Conservation (phyloP, 2,797 vertebrate genomes). For the Syngnathus rostellatus region DNA sequence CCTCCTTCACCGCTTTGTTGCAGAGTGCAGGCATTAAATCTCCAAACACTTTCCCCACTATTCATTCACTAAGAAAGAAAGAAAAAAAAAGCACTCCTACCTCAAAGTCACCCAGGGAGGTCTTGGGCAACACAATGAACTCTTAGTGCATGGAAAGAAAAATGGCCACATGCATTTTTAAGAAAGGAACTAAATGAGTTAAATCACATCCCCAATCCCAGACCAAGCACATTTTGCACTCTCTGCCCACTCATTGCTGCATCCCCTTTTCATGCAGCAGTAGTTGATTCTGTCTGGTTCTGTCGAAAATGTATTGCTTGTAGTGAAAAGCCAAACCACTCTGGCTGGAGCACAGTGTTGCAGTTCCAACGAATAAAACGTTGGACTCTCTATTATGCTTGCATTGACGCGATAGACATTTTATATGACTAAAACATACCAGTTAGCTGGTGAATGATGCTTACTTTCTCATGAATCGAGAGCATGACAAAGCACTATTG, state of each 20-base stretch:
- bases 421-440: conserved; percentile 4
- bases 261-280: conserved; percentile 10
- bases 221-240: conserved; percentile 20
- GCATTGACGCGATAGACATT: background rate
- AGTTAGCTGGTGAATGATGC: background rate
- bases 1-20: conserved; percentile 25
- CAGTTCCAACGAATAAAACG: conserved; percentile 9
- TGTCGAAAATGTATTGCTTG: conserved; percentile 28
- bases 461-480: background rate
- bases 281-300: conserved; percentile 33
- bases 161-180: conserved; percentile 32
- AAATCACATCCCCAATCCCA: conserved; percentile 22
- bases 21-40: conserved; percentile 23
- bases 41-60: conserved; percentile 22
- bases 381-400: conserved; percentile 16
- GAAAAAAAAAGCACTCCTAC: conserved; percentile 23
- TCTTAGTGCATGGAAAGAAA: conserved; percentile 20
- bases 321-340: conserved; percentile 20
- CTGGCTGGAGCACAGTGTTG: background rate
- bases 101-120: conserved; percentile 30
- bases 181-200: conserved; percentile 34
- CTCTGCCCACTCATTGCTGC: conserved; percentile 24
- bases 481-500: conserved; percentile 4
- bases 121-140: conserved; percentile 11
- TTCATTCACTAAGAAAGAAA: conserved; percentile 19